Conservation (phyloP, 2,888 invertebrate species). For the Hemistola chrysoprasaria region DNA sequence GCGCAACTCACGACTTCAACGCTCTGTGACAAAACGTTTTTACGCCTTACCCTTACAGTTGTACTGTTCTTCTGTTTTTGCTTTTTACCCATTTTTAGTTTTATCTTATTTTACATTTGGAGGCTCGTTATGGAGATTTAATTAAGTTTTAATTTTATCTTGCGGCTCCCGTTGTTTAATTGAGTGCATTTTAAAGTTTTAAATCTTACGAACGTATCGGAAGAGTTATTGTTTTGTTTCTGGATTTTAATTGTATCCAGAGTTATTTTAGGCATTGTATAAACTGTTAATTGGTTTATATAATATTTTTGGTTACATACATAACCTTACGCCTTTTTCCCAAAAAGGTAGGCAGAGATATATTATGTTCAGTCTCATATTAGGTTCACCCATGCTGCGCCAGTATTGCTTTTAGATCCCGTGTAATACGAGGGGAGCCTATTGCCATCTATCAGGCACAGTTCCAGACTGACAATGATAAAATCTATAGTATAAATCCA, state of each 20-base stretch:
- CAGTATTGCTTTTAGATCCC: too few relatives aligned
- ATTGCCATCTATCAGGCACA: too few relatives aligned
- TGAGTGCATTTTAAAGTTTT: conserved; percentile 51
- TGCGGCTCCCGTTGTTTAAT: conserved; percentile 64
- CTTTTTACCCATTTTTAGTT: conserved; percentile 27
- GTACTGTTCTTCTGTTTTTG: conserved; percentile 27
- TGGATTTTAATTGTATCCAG: conserved; percentile 41
- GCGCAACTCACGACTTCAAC: conserved; percentile 30
- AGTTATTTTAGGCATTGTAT: neutral
- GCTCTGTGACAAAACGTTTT: conserved; percentile 59
- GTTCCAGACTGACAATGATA: too few relatives aligned
- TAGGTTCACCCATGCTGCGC: too few relatives aligned
- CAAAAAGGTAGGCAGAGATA: too few relatives aligned
- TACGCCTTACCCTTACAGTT: conserved; percentile 45
- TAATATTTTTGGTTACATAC: too few relatives aligned
- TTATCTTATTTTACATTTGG: conserved; percentile 37
- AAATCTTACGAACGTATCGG: conserved; percentile 39
- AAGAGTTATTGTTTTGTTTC: conserved; percentile 48
- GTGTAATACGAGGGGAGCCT: too few relatives aligned
- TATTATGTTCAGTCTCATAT: too few relatives aligned
- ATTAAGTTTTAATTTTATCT: conserved; percentile 80
- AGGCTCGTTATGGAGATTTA: conserved; percentile 66
- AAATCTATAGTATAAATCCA: too few relatives aligned
- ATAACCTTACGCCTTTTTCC: too few relatives aligned
- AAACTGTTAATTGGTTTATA: conserved; percentile 7